These are phyloP conservation scores for Tubulanus polymorphus DNA, from an alignment of 2,888 invertebrate species.

Conservation along the genomic window DNA sequence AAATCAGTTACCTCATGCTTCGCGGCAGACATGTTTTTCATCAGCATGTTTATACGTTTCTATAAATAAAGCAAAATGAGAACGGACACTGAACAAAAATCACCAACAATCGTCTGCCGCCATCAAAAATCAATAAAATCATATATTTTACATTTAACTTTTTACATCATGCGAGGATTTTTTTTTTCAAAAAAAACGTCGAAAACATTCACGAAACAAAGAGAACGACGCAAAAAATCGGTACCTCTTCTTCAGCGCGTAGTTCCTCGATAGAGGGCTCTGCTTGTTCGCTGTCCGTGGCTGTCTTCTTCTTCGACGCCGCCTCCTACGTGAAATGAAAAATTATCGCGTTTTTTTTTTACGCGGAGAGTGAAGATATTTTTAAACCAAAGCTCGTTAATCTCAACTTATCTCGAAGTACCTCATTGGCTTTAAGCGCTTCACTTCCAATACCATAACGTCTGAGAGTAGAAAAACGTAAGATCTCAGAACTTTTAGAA, in stretches of 20 bases:
- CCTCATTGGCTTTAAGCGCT: slow-evolving; percentile 35
- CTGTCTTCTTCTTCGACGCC: slow-evolving; percentile 37
- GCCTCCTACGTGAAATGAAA: slow-evolving; percentile 11
- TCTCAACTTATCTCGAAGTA: no score
- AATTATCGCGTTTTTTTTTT: slow-evolving; percentile 19
- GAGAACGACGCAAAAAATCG: background rate
- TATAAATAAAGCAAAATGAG: no score
- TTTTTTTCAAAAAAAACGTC: no score
- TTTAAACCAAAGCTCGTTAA: no score
- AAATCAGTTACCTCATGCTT: slow-evolving; percentile 41
- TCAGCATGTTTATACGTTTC: slow-evolving; percentile 45
- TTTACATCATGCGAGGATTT: no score
- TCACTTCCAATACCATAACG: slow-evolving; percentile 41
- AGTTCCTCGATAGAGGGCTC: slow-evolving; percentile 32
- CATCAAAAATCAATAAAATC: no score
- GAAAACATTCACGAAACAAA: no score
- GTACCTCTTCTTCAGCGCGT: slow-evolving; percentile 1
- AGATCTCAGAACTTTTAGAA: no score
- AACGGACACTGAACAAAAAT: no score
- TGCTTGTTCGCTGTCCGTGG: slow-evolving; percentile 26
- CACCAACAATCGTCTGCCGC: no score
- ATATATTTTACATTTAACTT: no score
- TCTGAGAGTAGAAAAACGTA: slow-evolving; percentile 22
- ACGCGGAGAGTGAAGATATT: no score
- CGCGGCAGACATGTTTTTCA: slow-evolving; percentile 53